Percentiles rank a stretch among this genome's conserved stretches.
Evolutionary conservation across 1,140 invertebrate species (phyloP).

Genomic region (Drosophila truncata): DNA sequence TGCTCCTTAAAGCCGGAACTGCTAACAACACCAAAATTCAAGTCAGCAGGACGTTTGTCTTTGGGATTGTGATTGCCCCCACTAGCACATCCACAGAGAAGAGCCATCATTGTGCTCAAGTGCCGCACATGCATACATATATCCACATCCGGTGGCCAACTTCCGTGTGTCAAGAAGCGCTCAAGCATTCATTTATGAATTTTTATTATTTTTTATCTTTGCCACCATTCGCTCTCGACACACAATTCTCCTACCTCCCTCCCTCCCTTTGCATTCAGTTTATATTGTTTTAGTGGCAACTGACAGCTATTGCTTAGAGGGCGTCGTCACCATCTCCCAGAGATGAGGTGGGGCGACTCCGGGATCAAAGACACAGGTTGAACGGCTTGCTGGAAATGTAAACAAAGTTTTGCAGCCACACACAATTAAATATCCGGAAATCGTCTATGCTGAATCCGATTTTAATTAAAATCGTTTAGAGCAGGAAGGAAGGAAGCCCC

Average conservation of each 20-base stretch:
- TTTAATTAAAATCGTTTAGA: slow-evolving; percentile 79
- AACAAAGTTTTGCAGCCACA: slow-evolving; percentile 69
- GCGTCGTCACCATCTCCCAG: slow-evolving; percentile 6
- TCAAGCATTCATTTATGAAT: slow-evolving; percentile 80
- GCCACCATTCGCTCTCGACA: slow-evolving; percentile 39
- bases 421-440: slow-evolving; percentile 76
- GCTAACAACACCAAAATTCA: slow-evolving; percentile 37
- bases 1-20: slow-evolving; percentile 48
- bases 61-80: slow-evolving; percentile 39
- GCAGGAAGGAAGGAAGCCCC: slow-evolving; percentile 66
- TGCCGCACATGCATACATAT: slow-evolving; percentile 16
- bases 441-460: slow-evolving; percentile 78
- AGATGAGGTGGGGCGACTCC: background rate
- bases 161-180: slow-evolving; percentile 77
- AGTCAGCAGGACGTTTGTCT: slow-evolving; percentile 44
- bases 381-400: slow-evolving; percentile 45
- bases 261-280: slow-evolving; percentile 12
- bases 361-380: slow-evolving; percentile 57
- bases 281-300: slow-evolving; percentile 51
- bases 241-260: slow-evolving; percentile 12
- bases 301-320: slow-evolving; percentile 56
- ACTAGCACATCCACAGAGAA: slow-evolving; percentile 9
- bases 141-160: slow-evolving; percentile 66
- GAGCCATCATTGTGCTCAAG: slow-evolving; percentile 37
- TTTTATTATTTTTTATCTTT: slow-evolving; percentile 77